Evolutionary conservation across 2,797 vertebrate species (phyloP).

Genomic region (Mus minutoides): DNA sequence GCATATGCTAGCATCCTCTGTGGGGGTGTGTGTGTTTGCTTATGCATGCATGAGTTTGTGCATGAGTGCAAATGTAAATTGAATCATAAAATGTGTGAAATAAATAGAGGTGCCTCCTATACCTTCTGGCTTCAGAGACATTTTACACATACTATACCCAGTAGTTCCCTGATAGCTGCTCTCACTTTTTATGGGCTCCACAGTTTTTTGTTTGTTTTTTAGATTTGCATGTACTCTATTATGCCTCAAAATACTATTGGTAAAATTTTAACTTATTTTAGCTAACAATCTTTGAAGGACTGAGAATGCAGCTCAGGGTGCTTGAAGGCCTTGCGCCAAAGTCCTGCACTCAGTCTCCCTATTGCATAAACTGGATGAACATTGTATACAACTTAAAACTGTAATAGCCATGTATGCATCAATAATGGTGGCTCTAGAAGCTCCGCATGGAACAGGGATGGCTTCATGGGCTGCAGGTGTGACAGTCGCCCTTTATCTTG

Average conservation of each 20-base stretch:
- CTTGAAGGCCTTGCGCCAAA: neutral
- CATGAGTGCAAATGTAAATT: neutral
- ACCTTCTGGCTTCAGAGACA: neutral
- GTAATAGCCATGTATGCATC: neutral
- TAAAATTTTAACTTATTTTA: conserved; percentile 15
- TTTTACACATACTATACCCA: neutral
- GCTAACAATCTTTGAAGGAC: conserved; percentile 7
- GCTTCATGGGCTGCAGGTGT: neutral
- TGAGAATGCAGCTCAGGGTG: neutral
- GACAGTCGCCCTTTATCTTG: neutral
- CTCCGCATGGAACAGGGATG: neutral
- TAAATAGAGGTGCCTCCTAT: neutral
- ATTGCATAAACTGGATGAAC: neutral
- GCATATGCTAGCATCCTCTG: neutral
- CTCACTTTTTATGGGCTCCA: neutral
- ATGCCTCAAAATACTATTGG: conserved; percentile 27
- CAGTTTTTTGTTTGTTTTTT: conserved; percentile 34
- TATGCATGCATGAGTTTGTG: neutral
- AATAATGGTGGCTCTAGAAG: neutral
- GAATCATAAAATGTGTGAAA: neutral
- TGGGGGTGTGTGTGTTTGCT: neutral
- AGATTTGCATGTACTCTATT: neutral
- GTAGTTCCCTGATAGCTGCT: neutral
- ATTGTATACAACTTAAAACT: neutral
- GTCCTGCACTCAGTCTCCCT: neutral